Conservation (phyloP, 2,113 vertebrate genomes). For the Scomber japonicus region DNA sequence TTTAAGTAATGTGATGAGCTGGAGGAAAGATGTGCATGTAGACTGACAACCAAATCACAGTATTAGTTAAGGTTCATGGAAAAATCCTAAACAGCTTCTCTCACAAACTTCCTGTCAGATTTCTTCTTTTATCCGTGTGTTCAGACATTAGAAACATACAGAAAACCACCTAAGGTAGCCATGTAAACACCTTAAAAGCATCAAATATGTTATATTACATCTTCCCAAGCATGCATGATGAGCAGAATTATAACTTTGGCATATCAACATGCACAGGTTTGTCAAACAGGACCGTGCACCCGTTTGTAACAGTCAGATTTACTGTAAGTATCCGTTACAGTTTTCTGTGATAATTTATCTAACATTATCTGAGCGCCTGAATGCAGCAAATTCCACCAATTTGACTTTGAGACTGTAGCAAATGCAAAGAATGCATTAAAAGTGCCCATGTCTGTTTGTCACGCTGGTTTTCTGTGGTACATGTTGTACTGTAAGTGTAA, state of each 20-base stretch:
- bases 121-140: not conserved
- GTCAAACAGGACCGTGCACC: not conserved
- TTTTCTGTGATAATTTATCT: slow-evolving; percentile 16
- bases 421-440: slow-evolving; percentile 57
- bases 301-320: not conserved
- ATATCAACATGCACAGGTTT: not conserved
- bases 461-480: slow-evolving; percentile 27
- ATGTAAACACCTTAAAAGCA: not conserved
- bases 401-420: not conserved
- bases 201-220: not conserved
- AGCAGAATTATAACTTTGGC: not conserved
- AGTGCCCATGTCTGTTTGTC: slow-evolving; percentile 20
- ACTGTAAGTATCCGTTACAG: not conserved
- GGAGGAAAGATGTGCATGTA: not conserved
- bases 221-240: not conserved
- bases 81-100: too few species aligned
- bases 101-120: not conserved
- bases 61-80: too few species aligned
- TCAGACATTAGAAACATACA: not conserved
- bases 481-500: slow-evolving; percentile 1
- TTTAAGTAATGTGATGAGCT: too few species aligned
- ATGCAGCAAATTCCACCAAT: slow-evolving; percentile 11
- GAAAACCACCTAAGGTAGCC: not conserved
- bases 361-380: not conserved
- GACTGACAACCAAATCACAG: not conserved